Percentiles rank a stretch among this genome's conserved stretches.
Conservation (phyloP, 2,888 invertebrate species). For the Trissolcus japonicus region DNA sequence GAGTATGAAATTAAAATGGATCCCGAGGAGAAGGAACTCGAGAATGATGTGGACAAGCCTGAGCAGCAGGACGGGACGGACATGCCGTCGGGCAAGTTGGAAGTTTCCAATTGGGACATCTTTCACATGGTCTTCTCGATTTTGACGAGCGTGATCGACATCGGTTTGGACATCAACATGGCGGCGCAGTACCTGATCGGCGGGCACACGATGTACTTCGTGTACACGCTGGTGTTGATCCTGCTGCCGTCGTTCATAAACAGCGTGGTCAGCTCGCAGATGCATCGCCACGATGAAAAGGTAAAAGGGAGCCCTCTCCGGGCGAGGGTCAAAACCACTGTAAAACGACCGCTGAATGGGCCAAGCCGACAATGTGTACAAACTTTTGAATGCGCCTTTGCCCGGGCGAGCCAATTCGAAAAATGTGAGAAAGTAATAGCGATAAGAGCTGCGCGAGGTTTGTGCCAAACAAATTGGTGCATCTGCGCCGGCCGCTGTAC, state of each 20-base stretch:
- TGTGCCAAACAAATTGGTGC: conserved; percentile 28
- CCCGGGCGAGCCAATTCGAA: conserved; percentile 21
- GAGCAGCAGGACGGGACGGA: conserved; percentile 64
- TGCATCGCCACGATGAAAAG: conserved; percentile 78
- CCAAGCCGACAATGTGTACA: conserved; percentile 25
- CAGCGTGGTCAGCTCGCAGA: conserved; percentile 84
- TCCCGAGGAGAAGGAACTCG: conserved; percentile 36
- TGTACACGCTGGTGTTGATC: conserved; percentile 84
- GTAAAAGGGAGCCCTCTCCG: conserved; percentile 57
- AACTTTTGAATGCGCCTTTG: conserved; percentile 38
- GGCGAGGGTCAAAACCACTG: conserved; percentile 27
- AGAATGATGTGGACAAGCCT: background rate
- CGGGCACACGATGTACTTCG: conserved; percentile 80
- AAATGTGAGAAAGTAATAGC: conserved; percentile 42
- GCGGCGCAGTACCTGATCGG: conserved; percentile 81
- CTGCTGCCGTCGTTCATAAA: conserved; percentile 86
- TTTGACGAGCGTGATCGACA: conserved; percentile 82
- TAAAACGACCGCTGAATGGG: conserved; percentile 21
- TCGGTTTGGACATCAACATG: conserved; percentile 83
- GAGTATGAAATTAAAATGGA: conserved; percentile 56
- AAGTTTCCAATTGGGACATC: conserved; percentile 79
- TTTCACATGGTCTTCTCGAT: conserved; percentile 82
- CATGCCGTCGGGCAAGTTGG: conserved; percentile 64
- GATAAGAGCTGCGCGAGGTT: conserved; percentile 25
- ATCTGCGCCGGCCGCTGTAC: conserved; percentile 13